phyloP scores from a whole-genome alignment of 2,888 invertebrate species.

The Chaetogeoica ovagalla region DNA sequence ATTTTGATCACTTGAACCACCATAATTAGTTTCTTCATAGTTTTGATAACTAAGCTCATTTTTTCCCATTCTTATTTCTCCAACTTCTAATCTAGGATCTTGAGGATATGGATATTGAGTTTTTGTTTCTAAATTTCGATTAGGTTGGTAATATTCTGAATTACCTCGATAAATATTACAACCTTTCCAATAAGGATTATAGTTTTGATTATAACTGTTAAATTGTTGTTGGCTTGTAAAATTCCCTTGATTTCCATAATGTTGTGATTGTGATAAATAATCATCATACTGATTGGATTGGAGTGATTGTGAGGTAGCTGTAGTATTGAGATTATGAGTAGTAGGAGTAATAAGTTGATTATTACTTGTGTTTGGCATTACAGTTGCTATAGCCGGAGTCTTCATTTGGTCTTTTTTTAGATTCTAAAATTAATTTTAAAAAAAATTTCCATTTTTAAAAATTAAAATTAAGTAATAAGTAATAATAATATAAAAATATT shows the following conservation, averaged over 20 bases:
- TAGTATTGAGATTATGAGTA: constrained; percentile 33
- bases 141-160: constrained; percentile 42
- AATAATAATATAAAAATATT: neutral
- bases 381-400: constrained; percentile 56
- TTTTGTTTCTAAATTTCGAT: constrained; percentile 27
- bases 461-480: too few relatives aligned
- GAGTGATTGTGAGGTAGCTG: constrained; percentile 13
- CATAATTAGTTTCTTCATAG: constrained; percentile 40
- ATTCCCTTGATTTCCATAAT: constrained; percentile 35
- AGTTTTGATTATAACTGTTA: constrained; percentile 45
- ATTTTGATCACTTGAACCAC: constrained; percentile 46
- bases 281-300: constrained; percentile 46
- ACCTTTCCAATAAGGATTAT: constrained; percentile 43
- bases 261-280: constrained; percentile 39
- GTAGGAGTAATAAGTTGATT: constrained; percentile 44
- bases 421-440: constrained; percentile 43
- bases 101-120: constrained; percentile 44
- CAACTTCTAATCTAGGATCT: constrained; percentile 47
- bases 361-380: constrained; percentile 55
- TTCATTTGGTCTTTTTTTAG: constrained; percentile 50
- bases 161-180: constrained; percentile 29
- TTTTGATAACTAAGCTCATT: constrained; percentile 48
- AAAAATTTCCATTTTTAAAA: neutral
- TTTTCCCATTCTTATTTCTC: constrained; percentile 47
- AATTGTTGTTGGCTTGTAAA: constrained; percentile 33